Percentiles rank a stretch among this genome's conserved stretches.
These are phyloP conservation scores for Pedicia rivosa DNA, from an alignment of 2,888 invertebrate genomes.

Conservation along the genomic window DNA sequence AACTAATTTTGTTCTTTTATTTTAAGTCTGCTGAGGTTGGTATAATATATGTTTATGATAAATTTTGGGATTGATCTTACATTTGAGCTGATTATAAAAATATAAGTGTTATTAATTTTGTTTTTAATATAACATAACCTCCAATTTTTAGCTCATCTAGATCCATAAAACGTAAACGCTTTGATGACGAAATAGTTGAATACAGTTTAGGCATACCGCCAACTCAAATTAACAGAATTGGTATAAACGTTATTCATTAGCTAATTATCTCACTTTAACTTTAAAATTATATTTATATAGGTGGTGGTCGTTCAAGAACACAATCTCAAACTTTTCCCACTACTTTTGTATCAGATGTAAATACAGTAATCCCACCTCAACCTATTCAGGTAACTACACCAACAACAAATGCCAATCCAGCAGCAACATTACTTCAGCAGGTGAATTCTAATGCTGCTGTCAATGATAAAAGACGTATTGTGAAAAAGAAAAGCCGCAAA, in stretches of 20 bases:
- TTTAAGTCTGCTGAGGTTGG: no score
- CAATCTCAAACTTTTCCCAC: conserved; percentile 29
- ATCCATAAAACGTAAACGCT: conserved; percentile 87
- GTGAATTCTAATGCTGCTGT: conserved; percentile 10
- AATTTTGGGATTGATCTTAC: no score
- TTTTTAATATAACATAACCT: no score
- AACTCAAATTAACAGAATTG: conserved; percentile 20
- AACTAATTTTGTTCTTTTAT: no score
- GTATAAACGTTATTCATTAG: conserved; percentile 4
- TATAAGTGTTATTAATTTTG: no score
- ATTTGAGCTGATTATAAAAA: no score
- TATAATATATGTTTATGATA: no score
- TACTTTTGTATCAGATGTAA: conserved; percentile 16
- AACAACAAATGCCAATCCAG: not conserved
- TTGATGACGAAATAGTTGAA: conserved; percentile 94
- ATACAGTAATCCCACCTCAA: conserved; percentile 7
- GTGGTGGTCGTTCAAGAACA: conserved; percentile 31
- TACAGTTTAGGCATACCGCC: conserved; percentile 60
- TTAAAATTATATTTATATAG: not conserved
- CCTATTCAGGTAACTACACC: not conserved
- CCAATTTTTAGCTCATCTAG: conserved; percentile 73
- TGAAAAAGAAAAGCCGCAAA: conserved; percentile 16
- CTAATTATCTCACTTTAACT: not conserved
- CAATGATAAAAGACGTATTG: conserved; percentile 12
- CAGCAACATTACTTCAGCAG: conserved; percentile 3